Conservation (phyloP, 1,140 invertebrate species). For the Drosophila bocki region DNA sequence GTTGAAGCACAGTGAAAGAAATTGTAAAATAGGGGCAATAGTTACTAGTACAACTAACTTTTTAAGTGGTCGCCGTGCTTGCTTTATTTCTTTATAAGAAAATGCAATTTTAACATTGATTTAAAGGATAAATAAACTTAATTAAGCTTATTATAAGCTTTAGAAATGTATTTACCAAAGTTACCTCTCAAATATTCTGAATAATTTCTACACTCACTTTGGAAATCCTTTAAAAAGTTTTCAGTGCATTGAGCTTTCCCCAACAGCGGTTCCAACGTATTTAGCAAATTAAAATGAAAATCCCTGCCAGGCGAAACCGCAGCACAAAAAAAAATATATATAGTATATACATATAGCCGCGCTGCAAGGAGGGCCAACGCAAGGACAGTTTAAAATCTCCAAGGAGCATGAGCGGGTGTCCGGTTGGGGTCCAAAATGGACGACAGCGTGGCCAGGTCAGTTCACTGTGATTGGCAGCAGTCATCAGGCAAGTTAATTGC, state of each 20-base stretch:
- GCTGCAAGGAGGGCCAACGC: constrained; percentile 19
- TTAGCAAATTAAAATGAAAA: constrained; percentile 80
- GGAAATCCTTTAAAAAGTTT: not conserved
- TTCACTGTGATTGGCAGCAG: constrained; percentile 76
- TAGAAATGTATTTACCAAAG: too few relatives aligned
- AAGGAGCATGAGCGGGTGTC: not conserved
- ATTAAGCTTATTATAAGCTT: too few relatives aligned
- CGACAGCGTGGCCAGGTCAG: constrained; percentile 46
- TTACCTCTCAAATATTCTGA: not conserved
- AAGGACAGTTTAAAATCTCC: constrained; percentile 50
- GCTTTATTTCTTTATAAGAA: not conserved
- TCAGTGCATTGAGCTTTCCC: not conserved
- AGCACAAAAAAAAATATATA: constrained; percentile 22
- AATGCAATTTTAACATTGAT: fast-evolving
- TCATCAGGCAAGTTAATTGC: constrained; percentile 82
- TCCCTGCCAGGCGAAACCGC: constrained; percentile 46
- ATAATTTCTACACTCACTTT: not conserved
- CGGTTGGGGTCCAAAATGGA: constrained; percentile 23
- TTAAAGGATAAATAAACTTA: not conserved
- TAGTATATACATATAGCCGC: constrained; percentile 12
- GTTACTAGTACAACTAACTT: too few relatives aligned
- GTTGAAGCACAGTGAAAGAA: not conserved
- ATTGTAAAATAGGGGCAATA: not conserved
- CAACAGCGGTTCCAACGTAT: constrained; percentile 45
- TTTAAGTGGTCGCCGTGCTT: too few relatives aligned